phyloP scores from a whole-genome alignment of 2,113 vertebrate species.

The Camelus bactrianus region DNA sequence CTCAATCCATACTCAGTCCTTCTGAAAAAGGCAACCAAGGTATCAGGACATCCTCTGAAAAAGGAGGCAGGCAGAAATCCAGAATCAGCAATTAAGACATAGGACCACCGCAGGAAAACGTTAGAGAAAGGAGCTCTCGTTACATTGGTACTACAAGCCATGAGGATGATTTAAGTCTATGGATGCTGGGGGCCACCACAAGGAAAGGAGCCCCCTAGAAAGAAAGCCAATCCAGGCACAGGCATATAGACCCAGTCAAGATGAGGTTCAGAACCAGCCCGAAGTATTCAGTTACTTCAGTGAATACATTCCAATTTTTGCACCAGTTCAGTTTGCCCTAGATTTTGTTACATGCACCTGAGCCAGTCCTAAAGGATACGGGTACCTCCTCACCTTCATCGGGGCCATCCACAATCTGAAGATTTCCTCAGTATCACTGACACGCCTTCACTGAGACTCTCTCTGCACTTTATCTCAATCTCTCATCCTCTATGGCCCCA shows the following conservation, averaged over 20 bases:
- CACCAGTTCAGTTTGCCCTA: too few species aligned
- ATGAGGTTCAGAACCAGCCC: not conserved
- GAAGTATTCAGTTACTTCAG: not conserved
- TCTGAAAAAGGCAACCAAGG: not conserved
- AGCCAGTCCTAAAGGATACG: not conserved
- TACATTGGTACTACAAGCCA: not conserved
- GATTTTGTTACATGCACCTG: not conserved
- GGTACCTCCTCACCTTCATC: not conserved
- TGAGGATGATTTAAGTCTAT: not conserved
- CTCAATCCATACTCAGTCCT: not conserved
- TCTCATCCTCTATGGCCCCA: not conserved
- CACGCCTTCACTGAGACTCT: not conserved
- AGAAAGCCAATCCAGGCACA: not conserved
- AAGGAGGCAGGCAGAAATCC: not conserved
- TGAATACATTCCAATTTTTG: not conserved
- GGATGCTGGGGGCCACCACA: accelerated
- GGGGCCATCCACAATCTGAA: not conserved
- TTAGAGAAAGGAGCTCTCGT: not conserved
- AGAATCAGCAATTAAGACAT: not conserved
- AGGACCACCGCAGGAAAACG: not conserved
- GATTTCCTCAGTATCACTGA: not conserved
- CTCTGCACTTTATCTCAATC: not conserved
- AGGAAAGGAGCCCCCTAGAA: not conserved
- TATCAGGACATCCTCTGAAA: not conserved
- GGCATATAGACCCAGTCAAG: not conserved